Evolutionary conservation across 2,113 vertebrate genomes (phyloP).

Genomic region (Ramphastos sulfuratus): DNA sequence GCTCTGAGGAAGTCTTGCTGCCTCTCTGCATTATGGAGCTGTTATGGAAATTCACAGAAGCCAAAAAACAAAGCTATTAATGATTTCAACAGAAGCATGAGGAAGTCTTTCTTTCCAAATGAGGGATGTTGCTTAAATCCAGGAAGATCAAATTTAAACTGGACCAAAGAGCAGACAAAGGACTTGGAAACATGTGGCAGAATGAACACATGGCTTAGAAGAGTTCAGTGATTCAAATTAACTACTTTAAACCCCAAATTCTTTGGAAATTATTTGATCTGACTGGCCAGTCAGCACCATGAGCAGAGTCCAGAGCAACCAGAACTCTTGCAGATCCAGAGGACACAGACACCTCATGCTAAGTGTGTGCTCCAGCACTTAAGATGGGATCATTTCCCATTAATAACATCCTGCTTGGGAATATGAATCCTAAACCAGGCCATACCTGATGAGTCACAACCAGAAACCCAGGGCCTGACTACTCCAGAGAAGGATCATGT

Average conservation of each 20-base stretch:
- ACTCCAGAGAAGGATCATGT: not conserved
- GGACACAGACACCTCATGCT: not conserved
- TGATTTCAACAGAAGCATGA: conserved; percentile 48
- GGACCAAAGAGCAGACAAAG: conserved; percentile 60
- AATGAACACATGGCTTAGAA: not conserved
- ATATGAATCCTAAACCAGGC: not conserved
- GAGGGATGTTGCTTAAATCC: conserved; percentile 50
- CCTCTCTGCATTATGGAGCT: not conserved
- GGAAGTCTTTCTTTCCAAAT: conserved; percentile 55
- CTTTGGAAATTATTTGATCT: not conserved
- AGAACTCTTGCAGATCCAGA: not conserved
- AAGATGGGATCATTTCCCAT: not conserved
- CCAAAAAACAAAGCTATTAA: conserved; percentile 26
- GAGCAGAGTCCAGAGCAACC: not conserved
- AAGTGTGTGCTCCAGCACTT: not conserved
- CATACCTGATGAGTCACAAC: not conserved
- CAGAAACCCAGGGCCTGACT: not conserved
- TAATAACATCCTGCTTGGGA: not conserved
- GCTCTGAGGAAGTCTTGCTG: not conserved
- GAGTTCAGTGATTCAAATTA: not conserved
- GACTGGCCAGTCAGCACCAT: not conserved
- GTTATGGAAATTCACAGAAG: conserved; percentile 42
- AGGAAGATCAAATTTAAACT: conserved; percentile 56
- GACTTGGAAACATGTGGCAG: not conserved
- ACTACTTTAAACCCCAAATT: not conserved